Evolutionary conservation across 1,140 invertebrate species (phyloP), one percentile per base, ranked within the genome.

Genomic region (Helicoverpa zea): DNA sequence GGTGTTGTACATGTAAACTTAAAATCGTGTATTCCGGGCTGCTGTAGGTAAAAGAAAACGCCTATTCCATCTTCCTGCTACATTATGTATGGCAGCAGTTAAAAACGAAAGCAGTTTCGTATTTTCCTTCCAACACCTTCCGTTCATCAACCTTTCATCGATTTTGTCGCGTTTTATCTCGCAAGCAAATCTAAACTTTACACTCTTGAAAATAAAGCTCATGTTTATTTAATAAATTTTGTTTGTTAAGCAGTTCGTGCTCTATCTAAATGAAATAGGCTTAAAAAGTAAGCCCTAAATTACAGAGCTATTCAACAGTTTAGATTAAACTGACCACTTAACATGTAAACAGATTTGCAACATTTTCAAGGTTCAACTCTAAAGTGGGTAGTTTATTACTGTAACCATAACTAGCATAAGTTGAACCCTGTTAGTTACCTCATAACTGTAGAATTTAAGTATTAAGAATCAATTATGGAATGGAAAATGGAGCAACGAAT

Each of bases 141-240:
- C 79, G 79, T 80, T 74, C 79, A 70, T 80, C 79, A 80, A 80
- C 70, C 79, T 80, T 58, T 73, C 79, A 80, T 80, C 70, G 79
- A 80, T 80, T 80, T 80, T 80, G 70, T 61, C 78, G 78, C 68
- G 35, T 74, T 51, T 70, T 14, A 13, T 30, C 4, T 30, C 10
- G 16, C 63, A 79, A 14, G 49, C 74, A 10, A 77, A 30, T 77
- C 59, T 77, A 35, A 77, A 18, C 75, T 29, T 77, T 77, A 56
- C 16, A 14, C 18, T 5, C 3, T 0, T 43, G 2, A 16, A 29
- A 1, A 5, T 43, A 56, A 13, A 58, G 70, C 58, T 43, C 2
- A 58, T 18, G 43, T n/a, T 73, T 3, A 54, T 43, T 2, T 18
- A 18, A 16, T 14, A 0, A 4, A 13, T 23, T 11, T 66, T 47